These are phyloP conservation scores for Dendronephthya gigantea DNA, from an alignment of 64 coral and sea anemone species.

Conservation along the genomic window DNA sequence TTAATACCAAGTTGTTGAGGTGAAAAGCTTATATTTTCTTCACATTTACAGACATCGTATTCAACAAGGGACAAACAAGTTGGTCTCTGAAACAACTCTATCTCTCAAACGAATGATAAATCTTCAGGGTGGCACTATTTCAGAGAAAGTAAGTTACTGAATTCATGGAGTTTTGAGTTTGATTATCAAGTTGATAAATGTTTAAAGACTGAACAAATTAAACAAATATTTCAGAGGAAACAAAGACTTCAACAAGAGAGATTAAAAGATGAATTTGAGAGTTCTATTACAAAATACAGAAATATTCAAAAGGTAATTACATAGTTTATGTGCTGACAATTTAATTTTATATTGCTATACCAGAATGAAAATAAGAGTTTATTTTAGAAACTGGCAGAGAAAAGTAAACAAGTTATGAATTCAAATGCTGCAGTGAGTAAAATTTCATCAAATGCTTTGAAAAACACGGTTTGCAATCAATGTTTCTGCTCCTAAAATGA, in stretches of 20 bases:
- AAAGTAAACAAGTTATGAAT: background rate
- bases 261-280: background rate
- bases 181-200: too few species aligned
- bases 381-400: background rate
- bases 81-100: background rate
- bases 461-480: too few species aligned
- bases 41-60: background rate
- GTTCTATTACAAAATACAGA: background rate
- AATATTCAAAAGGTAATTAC: conserved; percentile 5
- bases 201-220: background rate
- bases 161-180: background rate
- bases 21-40: too few species aligned
- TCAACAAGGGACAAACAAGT: background rate
- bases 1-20: too few species aligned
- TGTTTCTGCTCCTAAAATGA: too few species aligned
- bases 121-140: background rate
- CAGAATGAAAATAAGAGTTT: too few species aligned
- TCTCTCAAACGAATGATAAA: conserved; percentile 2
- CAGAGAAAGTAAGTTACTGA: conserved; percentile 8
- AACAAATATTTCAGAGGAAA: background rate
- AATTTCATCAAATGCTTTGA: background rate
- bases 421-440: background rate
- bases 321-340: too few species aligned
- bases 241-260: conserved; percentile 4
- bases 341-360: too few species aligned